Evolutionary conservation across 2,113 vertebrate genomes (phyloP).

Genomic region (Apteryx owenii): DNA sequence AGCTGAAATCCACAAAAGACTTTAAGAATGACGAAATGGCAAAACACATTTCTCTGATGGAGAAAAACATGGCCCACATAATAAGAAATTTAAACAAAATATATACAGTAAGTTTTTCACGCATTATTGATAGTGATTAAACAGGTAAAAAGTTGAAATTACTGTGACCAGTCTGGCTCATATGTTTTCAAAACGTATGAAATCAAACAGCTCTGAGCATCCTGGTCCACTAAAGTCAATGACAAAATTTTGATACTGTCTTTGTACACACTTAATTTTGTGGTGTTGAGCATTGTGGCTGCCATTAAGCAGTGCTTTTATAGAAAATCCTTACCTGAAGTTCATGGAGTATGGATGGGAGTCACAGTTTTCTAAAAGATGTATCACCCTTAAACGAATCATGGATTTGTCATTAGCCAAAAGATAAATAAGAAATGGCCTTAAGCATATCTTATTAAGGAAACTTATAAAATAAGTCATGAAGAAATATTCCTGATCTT

Average conservation of each 20-base stretch:
- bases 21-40: not conserved
- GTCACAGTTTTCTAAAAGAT: not conserved
- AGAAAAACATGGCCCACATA: not conserved
- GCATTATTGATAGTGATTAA: not conserved
- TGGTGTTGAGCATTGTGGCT: not conserved
- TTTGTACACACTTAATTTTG: accelerated
- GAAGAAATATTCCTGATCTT: not conserved
- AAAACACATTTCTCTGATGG: accelerated
- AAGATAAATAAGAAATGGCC: not conserved
- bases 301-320: not conserved
- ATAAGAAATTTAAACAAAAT: not conserved
- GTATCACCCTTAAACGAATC: not conserved
- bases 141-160: not conserved
- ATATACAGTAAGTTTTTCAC: not conserved
- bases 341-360: not conserved
- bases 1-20: not conserved
- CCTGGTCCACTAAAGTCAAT: not conserved
- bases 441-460: not conserved
- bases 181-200: not conserved
- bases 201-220: not conserved
- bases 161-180: not conserved
- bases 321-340: not conserved
- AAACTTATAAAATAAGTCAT: not conserved
- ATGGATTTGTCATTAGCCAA: not conserved
- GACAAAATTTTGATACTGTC: not conserved